Evolutionary conservation across 2,113 vertebrate genomes (phyloP).

Genomic region (Pedetes capensis): DNA sequence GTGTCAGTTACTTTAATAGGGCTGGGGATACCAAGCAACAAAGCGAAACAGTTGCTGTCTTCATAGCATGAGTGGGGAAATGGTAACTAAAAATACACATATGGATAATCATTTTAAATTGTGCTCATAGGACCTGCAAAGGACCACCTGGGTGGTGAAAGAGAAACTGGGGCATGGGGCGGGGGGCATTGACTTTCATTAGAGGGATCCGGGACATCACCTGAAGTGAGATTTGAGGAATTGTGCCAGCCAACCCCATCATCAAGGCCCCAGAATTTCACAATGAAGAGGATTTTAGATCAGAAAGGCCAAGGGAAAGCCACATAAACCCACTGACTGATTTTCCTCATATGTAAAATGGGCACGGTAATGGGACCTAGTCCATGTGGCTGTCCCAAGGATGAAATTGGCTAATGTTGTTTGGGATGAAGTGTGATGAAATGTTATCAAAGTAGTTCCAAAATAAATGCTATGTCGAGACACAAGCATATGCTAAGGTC

Average conservation of each 20-base stretch:
- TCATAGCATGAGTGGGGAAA: not conserved
- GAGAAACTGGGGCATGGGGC: not conserved
- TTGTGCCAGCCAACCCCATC: too few relatives aligned
- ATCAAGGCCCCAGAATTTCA: not conserved
- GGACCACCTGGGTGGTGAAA: not conserved
- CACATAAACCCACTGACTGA: not conserved
- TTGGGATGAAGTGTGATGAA: not conserved
- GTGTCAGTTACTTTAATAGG: constrained; percentile 46
- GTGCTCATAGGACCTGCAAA: not conserved
- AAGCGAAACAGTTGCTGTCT: constrained; percentile 22
- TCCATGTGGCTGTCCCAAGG: not conserved
- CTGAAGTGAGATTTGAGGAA: not conserved
- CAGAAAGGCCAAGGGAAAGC: too few relatives aligned
- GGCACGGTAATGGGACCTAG: not conserved
- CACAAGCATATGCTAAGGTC: not conserved
- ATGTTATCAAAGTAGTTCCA: not conserved
- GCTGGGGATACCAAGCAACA: not conserved
- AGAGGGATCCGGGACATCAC: not conserved
- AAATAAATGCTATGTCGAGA: not conserved
- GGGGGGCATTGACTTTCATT: not conserved
- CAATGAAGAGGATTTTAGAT: not conserved
- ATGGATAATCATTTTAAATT: not conserved
- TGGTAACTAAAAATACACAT: not conserved
- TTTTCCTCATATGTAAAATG: not conserved
- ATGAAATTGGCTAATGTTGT: not conserved